phyloP scores from a whole-genome alignment of 2,888 invertebrate species.

The Dastarcus helophoroides region DNA sequence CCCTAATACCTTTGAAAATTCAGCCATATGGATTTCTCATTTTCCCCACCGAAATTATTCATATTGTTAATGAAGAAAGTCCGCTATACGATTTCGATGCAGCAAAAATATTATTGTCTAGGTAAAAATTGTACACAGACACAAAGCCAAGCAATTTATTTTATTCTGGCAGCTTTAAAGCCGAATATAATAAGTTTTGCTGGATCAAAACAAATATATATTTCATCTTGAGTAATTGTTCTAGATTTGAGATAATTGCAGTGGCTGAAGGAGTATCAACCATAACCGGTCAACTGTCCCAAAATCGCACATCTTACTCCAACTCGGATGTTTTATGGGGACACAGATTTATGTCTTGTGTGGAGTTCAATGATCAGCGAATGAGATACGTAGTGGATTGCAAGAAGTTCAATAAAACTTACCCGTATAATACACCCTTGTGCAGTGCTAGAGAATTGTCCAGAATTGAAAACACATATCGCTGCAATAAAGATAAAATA shows the following conservation, averaged over 20 bases:
- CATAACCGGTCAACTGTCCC: slow-evolving; percentile 62
- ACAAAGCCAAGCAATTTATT: no score
- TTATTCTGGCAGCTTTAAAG: neutral
- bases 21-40: slow-evolving; percentile 54
- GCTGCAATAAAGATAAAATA: no score
- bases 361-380: slow-evolving; percentile 44
- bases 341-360: slow-evolving; percentile 51
- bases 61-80: slow-evolving; percentile 64
- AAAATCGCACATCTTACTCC: slow-evolving; percentile 65
- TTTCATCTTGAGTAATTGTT: slow-evolving; percentile 11
- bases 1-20: slow-evolving; percentile 56
- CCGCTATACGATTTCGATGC: slow-evolving; percentile 69
- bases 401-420: slow-evolving; percentile 51
- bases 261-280: slow-evolving; percentile 73
- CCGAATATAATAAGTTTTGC: neutral
- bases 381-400: slow-evolving; percentile 50
- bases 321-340: slow-evolving; percentile 76
- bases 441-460: slow-evolving; percentile 79
- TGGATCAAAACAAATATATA: slow-evolving; percentile 2
- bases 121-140: slow-evolving; percentile 24
- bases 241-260: slow-evolving; percentile 70
- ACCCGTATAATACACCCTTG: slow-evolving; percentile 65
- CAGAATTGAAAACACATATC: slow-evolving; percentile 46
- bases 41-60: slow-evolving; percentile 80
- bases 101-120: slow-evolving; percentile 56